These are phyloP conservation scores for Amiota communis DNA, from an alignment of 2,888 invertebrate genomes.

Conservation along the genomic window DNA sequence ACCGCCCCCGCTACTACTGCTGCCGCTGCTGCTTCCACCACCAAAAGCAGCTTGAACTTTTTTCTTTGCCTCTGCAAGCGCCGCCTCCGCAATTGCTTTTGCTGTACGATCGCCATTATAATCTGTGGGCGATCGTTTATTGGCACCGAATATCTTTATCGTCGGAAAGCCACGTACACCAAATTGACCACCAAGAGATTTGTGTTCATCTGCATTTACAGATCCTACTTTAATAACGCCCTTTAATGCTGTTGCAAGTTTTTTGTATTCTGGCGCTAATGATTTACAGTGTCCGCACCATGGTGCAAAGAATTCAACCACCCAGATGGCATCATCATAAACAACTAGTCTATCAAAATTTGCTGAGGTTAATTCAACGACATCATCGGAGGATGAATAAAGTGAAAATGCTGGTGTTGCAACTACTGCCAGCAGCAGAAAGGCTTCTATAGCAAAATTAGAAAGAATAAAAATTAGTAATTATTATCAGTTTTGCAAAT, in stretches of 20 bases:
- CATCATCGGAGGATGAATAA: constrained; percentile 83
- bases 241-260: constrained; percentile 93
- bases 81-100: constrained; percentile 88
- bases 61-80: constrained; percentile 83
- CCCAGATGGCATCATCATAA: constrained; percentile 90
- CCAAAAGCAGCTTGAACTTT: constrained; percentile 83
- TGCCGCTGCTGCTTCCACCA: constrained; percentile 60
- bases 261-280: constrained; percentile 93
- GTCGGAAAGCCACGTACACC: constrained; percentile 95
- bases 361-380: constrained; percentile 87
- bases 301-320: constrained; percentile 90
- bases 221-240: constrained; percentile 96
- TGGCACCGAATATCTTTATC: constrained; percentile 91
- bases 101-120: constrained; percentile 91
- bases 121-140: constrained; percentile 87
- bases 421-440: constrained; percentile 50
- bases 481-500: too few relatives aligned
- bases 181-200: constrained; percentile 85
- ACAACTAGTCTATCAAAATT: constrained; percentile 91
- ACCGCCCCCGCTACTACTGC: constrained; percentile 38
- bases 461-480: too few relatives aligned
- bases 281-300: constrained; percentile 96
- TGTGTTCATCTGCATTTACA: constrained; percentile 92
- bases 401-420: constrained; percentile 69
- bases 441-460: constrained; percentile 34